Percentiles rank a stretch among this genome's conserved stretches.
These are phyloP conservation scores for Acanthiza pusilla DNA, from an alignment of 2,797 vertebrate genomes.

Conservation along the genomic window DNA sequence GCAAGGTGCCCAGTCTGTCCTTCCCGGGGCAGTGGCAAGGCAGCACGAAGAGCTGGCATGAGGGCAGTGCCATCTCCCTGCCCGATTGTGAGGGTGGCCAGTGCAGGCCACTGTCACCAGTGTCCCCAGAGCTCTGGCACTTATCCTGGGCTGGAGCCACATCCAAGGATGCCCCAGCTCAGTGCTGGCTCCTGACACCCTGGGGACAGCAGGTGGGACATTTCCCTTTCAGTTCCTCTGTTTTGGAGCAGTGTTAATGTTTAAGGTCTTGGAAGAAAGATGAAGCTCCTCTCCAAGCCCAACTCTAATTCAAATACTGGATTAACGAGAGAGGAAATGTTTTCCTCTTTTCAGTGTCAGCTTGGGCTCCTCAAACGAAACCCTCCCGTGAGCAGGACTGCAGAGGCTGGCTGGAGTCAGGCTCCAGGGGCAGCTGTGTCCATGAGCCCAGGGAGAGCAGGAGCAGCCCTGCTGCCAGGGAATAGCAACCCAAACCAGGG, in stretches of 20 bases:
- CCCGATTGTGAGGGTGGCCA: accelerated
- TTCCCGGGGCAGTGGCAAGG: background rate
- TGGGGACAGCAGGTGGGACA: background rate
- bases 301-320: slow-evolving; percentile 23
- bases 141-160: background rate
- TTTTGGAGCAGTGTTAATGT: background rate
- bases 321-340: background rate
- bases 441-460: background rate
- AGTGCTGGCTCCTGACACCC: accelerated
- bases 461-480: background rate
- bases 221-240: background rate
- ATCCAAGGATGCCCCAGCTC: background rate
- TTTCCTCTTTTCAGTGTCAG: background rate
- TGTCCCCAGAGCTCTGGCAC: background rate
- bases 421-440: background rate
- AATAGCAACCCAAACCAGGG: background rate
- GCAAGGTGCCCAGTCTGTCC: background rate
- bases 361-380: background rate
- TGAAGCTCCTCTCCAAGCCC: background rate
- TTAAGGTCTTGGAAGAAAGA: background rate
- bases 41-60: background rate
- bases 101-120: background rate
- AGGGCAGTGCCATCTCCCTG: background rate
- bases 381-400: background rate
- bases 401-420: background rate